Conservation (phyloP, 2,888 invertebrate species). For the Anaspis maculata region DNA sequence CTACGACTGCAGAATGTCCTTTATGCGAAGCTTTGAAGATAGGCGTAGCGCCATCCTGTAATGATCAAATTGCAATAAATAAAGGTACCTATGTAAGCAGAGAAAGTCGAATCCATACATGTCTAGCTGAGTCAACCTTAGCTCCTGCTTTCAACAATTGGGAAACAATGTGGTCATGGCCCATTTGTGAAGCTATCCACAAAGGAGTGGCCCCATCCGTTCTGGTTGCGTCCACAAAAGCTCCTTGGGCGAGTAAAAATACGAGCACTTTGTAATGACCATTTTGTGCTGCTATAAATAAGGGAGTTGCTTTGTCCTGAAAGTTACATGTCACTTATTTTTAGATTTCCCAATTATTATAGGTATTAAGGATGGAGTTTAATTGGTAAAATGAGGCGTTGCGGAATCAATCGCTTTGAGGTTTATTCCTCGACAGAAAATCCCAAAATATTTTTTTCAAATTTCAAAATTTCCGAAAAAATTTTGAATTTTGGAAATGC, state of each 20-base stretch:
- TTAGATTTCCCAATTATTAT: not conserved
- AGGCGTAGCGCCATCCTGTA: slow-evolving; percentile 86
- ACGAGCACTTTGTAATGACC: slow-evolving; percentile 77
- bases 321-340: slow-evolving; percentile 5
- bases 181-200: slow-evolving; percentile 95
- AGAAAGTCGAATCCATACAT: slow-evolving; percentile 49
- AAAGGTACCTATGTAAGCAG: no score
- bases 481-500: no score
- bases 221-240: slow-evolving; percentile 63
- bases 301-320: slow-evolving; percentile 84
- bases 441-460: no score
- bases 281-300: slow-evolving; percentile 91
- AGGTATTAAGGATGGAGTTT: no score
- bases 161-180: slow-evolving; percentile 73
- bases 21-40: slow-evolving; percentile 93
- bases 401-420: no score
- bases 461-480: no score
- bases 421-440: no score
- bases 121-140: slow-evolving; percentile 67
- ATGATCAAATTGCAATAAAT: slow-evolving; percentile 13
- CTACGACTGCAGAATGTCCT: slow-evolving; percentile 81
- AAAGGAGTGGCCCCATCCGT: slow-evolving; percentile 81
- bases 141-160: slow-evolving; percentile 72
- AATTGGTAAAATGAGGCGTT: no score
- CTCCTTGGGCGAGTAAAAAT: slow-evolving; percentile 64